phyloP scores from a whole-genome alignment of 2,888 invertebrate genomes.

The Eupithecia abbreviata region DNA sequence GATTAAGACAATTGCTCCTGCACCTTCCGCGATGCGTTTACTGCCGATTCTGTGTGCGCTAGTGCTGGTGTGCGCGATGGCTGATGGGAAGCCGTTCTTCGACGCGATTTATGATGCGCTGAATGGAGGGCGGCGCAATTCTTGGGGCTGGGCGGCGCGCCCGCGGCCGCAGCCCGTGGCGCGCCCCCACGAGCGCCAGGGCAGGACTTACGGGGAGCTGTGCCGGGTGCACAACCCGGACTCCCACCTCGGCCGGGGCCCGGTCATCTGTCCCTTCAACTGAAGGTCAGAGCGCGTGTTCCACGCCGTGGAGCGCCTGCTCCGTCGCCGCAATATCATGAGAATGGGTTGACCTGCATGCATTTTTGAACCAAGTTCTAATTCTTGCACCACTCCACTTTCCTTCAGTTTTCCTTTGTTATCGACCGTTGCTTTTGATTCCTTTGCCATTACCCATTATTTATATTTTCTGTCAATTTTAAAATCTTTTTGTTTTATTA shows the following conservation, averaged over 20 bases:
- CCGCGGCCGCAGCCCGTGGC: conserved; percentile 43
- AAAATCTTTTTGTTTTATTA: background rate
- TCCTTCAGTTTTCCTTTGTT: background rate
- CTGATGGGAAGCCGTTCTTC: conserved; percentile 73
- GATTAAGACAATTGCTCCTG: conserved; percentile 72
- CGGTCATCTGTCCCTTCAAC: conserved; percentile 85
- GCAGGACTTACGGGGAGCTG: conserved; percentile 85
- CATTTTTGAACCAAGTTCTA: conserved; percentile 18
- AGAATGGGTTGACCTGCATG: conserved; percentile 74
- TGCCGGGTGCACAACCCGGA: conserved; percentile 86
- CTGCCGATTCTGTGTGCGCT: conserved; percentile 53
- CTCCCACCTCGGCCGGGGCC: conserved; percentile 80
- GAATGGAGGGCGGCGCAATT: conserved; percentile 64
- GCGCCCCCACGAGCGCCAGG: background rate
- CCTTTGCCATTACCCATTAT: background rate
- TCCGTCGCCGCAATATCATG: conserved; percentile 80
- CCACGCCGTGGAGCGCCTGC: conserved; percentile 81
- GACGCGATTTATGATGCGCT: conserved; percentile 78
- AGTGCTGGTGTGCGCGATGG: conserved; percentile 51
- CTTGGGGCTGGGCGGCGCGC: conserved; percentile 58
- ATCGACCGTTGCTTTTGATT: background rate
- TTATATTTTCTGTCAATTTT: background rate
- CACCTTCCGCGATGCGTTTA: conserved; percentile 75
- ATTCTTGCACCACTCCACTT: background rate
- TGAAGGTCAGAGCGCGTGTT: conserved; percentile 83